Percentiles rank a stretch among this genome's conserved stretches.
phyloP scores from a whole-genome alignment of 2,113 vertebrate species.

The Zingel zingel region DNA sequence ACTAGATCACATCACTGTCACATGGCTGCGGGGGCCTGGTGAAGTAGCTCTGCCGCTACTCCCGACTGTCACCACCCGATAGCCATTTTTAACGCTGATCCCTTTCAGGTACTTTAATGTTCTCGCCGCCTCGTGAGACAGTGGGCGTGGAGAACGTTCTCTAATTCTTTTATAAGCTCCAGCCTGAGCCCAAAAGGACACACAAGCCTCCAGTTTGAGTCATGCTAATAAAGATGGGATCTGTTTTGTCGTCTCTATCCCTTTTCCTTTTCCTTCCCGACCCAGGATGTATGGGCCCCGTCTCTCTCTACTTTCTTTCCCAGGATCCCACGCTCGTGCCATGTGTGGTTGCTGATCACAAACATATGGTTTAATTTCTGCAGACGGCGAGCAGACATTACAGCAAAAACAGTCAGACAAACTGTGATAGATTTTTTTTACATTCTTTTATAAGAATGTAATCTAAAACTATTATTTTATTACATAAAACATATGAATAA shows the following conservation, averaged over 20 bases:
- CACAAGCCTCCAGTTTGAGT: slow-evolving; percentile 46
- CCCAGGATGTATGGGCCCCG: slow-evolving; percentile 60
- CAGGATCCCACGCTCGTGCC: slow-evolving; percentile 74
- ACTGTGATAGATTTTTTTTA: slow-evolving; percentile 31
- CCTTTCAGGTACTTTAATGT: slow-evolving; percentile 76
- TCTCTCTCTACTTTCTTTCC: slow-evolving; percentile 56
- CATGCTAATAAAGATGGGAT: slow-evolving; percentile 71
- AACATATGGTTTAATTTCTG: slow-evolving; percentile 77
- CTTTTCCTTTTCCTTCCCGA: slow-evolving; percentile 34
- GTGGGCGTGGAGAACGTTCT: slow-evolving; percentile 46
- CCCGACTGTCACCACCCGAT: slow-evolving; percentile 76
- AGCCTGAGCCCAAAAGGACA: slow-evolving; percentile 60
- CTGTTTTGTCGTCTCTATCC: slow-evolving; percentile 54
- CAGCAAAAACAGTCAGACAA: slow-evolving; percentile 56
- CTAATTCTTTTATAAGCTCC: slow-evolving; percentile 63
- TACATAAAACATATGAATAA: neutral
- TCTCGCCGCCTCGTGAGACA: slow-evolving; percentile 61
- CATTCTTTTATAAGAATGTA: neutral
- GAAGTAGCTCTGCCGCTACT: slow-evolving; percentile 83
- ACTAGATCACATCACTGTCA: slow-evolving; percentile 95
- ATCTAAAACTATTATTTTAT: slow-evolving; percentile 3
- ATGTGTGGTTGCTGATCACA: slow-evolving; percentile 82
- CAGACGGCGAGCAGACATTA: slow-evolving; percentile 67
- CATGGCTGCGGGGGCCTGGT: slow-evolving; percentile 89
- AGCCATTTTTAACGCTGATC: slow-evolving; percentile 87